Conservation (phyloP, 2,113 vertebrate genomes). For the Antennarius striatus region DNA sequence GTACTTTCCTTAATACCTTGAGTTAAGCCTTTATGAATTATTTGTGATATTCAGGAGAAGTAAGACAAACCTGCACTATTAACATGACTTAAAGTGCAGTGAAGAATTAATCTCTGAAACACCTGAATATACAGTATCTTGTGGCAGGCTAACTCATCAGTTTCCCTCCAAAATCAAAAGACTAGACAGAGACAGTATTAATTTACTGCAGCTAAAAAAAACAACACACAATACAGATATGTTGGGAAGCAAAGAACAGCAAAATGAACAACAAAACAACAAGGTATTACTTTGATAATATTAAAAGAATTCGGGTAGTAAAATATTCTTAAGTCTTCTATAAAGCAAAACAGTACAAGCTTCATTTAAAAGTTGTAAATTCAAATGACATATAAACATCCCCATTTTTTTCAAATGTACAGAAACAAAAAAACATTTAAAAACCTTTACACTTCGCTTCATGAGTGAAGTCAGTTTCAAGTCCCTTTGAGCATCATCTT, state of each 20-base stretch:
- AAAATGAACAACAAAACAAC: slow-evolving; percentile 8
- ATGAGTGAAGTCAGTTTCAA: slow-evolving; percentile 14
- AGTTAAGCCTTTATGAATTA: slow-evolving; percentile 13
- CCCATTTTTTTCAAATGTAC: slow-evolving; percentile 26
- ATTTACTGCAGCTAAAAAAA: not conserved
- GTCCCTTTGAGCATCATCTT: slow-evolving; percentile 16
- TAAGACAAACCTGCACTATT: not conserved
- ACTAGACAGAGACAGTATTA: not conserved
- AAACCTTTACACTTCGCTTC: slow-evolving; percentile 1
- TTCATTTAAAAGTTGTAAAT: slow-evolving; percentile 13
- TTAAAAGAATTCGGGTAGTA: slow-evolving; percentile 24
- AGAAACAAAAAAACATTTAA: slow-evolving; percentile 23
- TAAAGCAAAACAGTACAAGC: slow-evolving; percentile 9
- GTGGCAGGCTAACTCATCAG: not conserved
- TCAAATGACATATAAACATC: slow-evolving; percentile 2
- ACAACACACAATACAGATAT: not conserved
- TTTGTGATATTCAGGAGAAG: not conserved
- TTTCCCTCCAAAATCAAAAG: too few species aligned
- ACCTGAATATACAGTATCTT: not conserved
- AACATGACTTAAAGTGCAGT: not conserved
- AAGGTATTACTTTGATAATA: not conserved
- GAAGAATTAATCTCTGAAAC: not conserved
- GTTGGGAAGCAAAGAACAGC: not conserved
- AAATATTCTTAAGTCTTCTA: slow-evolving; percentile 6
- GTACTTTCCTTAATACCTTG: slow-evolving; percentile 22